Evolutionary conservation across 2,797 vertebrate genomes (phyloP).

Genomic region (Bradypus variegatus): DNA sequence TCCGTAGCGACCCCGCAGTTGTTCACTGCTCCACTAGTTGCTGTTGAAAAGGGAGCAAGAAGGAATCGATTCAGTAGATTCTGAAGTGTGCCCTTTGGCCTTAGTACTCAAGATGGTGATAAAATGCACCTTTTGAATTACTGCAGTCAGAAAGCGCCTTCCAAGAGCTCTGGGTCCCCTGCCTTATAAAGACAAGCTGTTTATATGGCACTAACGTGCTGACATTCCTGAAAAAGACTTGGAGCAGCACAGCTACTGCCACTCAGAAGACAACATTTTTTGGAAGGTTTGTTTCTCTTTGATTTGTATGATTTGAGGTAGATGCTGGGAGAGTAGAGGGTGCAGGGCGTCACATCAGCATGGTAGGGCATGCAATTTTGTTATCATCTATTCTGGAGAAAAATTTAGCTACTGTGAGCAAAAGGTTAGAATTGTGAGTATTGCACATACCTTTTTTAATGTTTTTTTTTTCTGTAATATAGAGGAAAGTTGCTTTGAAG

Average conservation of each 20-base stretch:
- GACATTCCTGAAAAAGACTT: background rate
- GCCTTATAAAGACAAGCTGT: background rate
- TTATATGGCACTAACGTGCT: background rate
- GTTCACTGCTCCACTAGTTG: background rate
- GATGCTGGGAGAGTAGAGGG: background rate
- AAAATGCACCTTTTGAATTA: background rate
- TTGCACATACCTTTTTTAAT: background rate
- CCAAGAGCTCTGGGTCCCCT: background rate
- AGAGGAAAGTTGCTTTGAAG: background rate
- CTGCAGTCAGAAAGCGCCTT: background rate
- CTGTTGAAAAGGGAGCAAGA: background rate
- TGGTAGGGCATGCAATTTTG: accelerated
- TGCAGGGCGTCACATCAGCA: background rate
- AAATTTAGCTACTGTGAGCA: background rate
- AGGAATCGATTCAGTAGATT: background rate
- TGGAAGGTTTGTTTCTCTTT: background rate
- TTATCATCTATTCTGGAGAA: background rate
- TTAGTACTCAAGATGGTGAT: background rate
- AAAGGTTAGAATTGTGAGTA: background rate
- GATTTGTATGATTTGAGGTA: background rate
- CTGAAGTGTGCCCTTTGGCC: background rate
- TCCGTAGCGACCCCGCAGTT: accelerated
- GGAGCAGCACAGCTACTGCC: constrained; percentile 68
- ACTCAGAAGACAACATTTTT: constrained; percentile 52
- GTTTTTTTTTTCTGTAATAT: background rate